Evolutionary conservation across 2,888 invertebrate species (phyloP).

Genomic region (Phlogophora meticulosa): DNA sequence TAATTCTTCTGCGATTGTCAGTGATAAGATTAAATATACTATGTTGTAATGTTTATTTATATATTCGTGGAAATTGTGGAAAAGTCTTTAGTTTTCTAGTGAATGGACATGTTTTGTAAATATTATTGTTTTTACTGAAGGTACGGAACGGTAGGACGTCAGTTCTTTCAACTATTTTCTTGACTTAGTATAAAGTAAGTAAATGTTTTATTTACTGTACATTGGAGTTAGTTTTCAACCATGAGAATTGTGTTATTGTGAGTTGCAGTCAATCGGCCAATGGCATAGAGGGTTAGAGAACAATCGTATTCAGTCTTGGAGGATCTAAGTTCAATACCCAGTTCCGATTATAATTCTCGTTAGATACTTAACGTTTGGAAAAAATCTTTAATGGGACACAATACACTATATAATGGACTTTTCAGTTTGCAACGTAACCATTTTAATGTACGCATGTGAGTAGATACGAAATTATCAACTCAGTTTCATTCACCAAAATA

Average conservation of each 20-base stretch:
- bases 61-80: slow-evolving; percentile 31
- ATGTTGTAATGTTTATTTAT: slow-evolving; percentile 49
- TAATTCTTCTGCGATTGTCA: slow-evolving; percentile 21
- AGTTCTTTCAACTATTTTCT: slow-evolving; percentile 33
- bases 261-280: neutral
- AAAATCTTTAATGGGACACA: neutral
- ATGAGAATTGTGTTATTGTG: slow-evolving; percentile 9
- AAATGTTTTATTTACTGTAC: slow-evolving; percentile 14
- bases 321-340: neutral
- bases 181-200: slow-evolving; percentile 6
- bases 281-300: neutral
- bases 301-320: neutral
- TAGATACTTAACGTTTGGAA: neutral
- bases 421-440: slow-evolving; percentile 1
- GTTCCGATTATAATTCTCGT: neutral
- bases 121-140: slow-evolving; percentile 42
- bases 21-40: slow-evolving; percentile 51
- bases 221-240: neutral
- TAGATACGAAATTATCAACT: slow-evolving; percentile 5
- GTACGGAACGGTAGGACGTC: slow-evolving; percentile 14
- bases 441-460: neutral
- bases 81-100: slow-evolving; percentile 27
- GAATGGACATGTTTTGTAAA: slow-evolving; percentile 33
- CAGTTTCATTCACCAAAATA: slow-evolving; percentile 24
- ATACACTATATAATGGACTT: neutral